Base-by-base conservation (phyloP, 2,113 vertebrate genomes). In the Ptychochromis oligacanthus region DNA sequence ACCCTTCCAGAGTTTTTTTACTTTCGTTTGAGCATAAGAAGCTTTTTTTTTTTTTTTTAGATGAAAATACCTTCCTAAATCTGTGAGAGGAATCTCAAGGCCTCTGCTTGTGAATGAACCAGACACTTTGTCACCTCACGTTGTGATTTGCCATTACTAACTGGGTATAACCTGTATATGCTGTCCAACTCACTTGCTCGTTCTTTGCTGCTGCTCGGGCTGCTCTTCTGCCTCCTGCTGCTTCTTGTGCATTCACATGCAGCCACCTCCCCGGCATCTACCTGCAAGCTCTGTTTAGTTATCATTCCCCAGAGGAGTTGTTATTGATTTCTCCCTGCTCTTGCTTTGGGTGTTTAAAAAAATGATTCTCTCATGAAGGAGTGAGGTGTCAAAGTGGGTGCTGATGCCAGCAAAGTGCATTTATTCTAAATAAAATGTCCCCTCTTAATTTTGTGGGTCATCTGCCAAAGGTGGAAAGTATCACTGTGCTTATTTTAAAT, bases 251-350 rank as follows among this genome's bases (percentile, higher is more conserved):
- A 88, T 86, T 87, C 86, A 61, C 40, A 34, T 11, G 26, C 74
- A 2, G 4, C 22, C 58, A 40, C 38, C 28, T 54, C 24, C 9
- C 76, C 18, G 1, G 57, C 24, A 1, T 83, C 38, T 67, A 89
- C 85, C 87, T 89, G 74, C 82, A 36, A 89, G 55, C 43, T 70
- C 87, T 87, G 59, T 87, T 90, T 84, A 91, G 85, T 86, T 85
- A 84, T 86, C 76, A 56, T 59, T 85, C 90, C 60, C 57, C 75
- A 24, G 59, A 70, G 85, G 81, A 79, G 81, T 24, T 54, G 43
- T 46, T 82, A 90, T 89, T 87, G 83, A 92, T 90, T 85, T 28
- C 62, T 75, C 43, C 49, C 11, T 81, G n/a, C 72, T 83, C 57
- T 57, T 52, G 78, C 83, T 84, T 79, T 36, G 61, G 76, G 80